Evolutionary conservation across 2,113 vertebrate species (phyloP).

Genomic region (Laticauda colubrina): DNA sequence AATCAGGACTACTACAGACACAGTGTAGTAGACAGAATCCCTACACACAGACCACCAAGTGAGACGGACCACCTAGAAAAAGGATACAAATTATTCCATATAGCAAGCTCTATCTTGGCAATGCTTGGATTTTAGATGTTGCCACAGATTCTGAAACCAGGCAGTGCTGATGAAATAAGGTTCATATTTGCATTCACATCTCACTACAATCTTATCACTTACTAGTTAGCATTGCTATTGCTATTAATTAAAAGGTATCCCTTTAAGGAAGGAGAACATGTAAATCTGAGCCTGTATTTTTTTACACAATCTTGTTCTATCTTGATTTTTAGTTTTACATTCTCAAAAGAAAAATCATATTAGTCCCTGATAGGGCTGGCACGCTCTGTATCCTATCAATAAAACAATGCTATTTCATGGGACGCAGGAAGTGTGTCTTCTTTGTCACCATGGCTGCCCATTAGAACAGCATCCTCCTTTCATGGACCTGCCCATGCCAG

Average conservation of each 20-base stretch:
- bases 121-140: background rate
- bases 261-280: background rate
- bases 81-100: conserved; percentile 34
- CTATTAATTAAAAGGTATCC: background rate
- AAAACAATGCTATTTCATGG: background rate
- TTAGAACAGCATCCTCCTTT: background rate
- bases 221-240: background rate
- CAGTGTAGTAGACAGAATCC: conserved; percentile 90
- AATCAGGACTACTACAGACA: conserved; percentile 89
- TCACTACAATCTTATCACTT: background rate
- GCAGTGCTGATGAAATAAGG: background rate
- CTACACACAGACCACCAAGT: conserved; percentile 94
- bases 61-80: conserved; percentile 84
- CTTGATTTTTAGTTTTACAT: background rate
- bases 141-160: background rate
- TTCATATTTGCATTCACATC: background rate
- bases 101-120: background rate
- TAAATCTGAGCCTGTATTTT: background rate
- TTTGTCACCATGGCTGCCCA: background rate
- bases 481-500: no score
- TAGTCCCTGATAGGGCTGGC: background rate
- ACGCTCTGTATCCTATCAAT: background rate
- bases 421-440: background rate
- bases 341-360: background rate
- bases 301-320: background rate